These are phyloP conservation scores for Aurelia sp. DNA, from an alignment of 30 jellyfish, hydroid and myxozoan species.

Conservation along the genomic window DNA sequence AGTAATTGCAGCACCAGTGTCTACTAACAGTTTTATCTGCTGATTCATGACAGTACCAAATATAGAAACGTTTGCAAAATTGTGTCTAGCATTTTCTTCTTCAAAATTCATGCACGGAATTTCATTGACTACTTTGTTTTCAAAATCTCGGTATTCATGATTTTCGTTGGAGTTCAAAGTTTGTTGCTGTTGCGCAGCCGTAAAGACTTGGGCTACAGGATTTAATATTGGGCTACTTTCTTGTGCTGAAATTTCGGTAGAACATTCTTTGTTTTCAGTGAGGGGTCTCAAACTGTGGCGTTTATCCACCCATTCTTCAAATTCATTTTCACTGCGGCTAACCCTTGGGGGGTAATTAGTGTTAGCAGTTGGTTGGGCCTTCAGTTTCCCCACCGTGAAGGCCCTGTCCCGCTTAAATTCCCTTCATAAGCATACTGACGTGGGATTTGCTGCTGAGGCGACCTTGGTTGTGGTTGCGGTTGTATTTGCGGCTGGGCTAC, in stretches of 20 bases:
- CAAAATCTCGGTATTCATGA: slow-evolving; percentile 1
- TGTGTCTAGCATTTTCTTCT: neutral
- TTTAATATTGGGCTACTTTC: too few relatives aligned
- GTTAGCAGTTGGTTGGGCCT: slow-evolving; percentile 11
- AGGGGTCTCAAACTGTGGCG: neutral
- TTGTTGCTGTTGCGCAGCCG: neutral
- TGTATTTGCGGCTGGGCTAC: neutral
- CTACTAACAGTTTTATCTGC: too few relatives aligned
- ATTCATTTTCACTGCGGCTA: neutral
- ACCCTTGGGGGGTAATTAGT: neutral
- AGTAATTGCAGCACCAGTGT: slow-evolving; percentile 9
- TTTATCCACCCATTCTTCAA: slow-evolving; percentile 2
- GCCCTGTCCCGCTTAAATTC: slow-evolving; percentile 41
- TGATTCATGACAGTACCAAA: neutral
- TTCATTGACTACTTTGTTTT: neutral
- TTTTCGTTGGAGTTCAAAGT: neutral
- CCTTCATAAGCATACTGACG: slow-evolving; percentile 4
- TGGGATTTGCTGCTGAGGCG: too few relatives aligned
- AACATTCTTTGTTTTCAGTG: too few relatives aligned
- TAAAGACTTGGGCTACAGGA: too few relatives aligned
- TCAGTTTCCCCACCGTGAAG: slow-evolving; percentile 46
- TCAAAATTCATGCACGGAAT: neutral
- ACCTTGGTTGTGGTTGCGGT: neutral
- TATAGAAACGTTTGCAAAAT: neutral
- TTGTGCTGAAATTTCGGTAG: too few relatives aligned